These are phyloP conservation scores for Synanthedon vespiformis DNA, from an alignment of 2,888 invertebrate genomes.

Conservation along the genomic window DNA sequence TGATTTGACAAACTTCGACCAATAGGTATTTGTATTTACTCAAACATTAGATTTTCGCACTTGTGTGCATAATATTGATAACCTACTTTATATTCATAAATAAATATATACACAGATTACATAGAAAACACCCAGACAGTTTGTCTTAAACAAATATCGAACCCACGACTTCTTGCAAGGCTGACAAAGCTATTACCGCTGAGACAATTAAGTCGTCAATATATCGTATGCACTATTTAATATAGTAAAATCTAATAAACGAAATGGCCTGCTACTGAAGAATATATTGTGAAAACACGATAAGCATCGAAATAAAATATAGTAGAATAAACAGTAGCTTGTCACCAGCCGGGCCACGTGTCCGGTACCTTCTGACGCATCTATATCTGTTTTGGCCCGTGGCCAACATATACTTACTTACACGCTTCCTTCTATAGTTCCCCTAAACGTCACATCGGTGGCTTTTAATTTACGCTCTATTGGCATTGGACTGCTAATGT, in stretches of 20 bases:
- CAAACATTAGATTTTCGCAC: slow-evolving; percentile 4
- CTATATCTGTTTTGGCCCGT: slow-evolving; percentile 16
- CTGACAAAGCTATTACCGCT: too few species aligned
- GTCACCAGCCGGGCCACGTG: not conserved
- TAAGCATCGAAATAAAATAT: not conserved
- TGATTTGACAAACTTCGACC: slow-evolving; percentile 15
- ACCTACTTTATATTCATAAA: too few species aligned
- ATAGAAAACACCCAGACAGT: too few species aligned
- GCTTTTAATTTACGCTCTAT: not conserved
- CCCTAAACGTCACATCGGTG: not conserved
- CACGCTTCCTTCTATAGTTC: slow-evolving; percentile 12
- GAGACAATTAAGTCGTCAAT: slow-evolving; percentile 3
- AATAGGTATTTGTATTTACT: slow-evolving; percentile 24
- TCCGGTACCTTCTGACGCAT: slow-evolving; percentile 2
- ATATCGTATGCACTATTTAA: not conserved
- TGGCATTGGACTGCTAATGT: slow-evolving; percentile 5
- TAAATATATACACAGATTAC: too few species aligned
- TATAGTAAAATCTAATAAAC: not conserved
- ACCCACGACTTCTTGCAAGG: not conserved
- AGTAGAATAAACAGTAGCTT: not conserved
- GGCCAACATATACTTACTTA: slow-evolving; percentile 15
- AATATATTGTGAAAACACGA: not conserved
- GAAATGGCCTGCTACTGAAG: not conserved
- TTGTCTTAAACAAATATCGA: slow-evolving; percentile 2
- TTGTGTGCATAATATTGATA: too few species aligned